Percentiles rank a stretch among this genome's conserved stretches.
Conservation (phyloP, 2,797 vertebrate genomes). For the Oreochromis grahami region DNA sequence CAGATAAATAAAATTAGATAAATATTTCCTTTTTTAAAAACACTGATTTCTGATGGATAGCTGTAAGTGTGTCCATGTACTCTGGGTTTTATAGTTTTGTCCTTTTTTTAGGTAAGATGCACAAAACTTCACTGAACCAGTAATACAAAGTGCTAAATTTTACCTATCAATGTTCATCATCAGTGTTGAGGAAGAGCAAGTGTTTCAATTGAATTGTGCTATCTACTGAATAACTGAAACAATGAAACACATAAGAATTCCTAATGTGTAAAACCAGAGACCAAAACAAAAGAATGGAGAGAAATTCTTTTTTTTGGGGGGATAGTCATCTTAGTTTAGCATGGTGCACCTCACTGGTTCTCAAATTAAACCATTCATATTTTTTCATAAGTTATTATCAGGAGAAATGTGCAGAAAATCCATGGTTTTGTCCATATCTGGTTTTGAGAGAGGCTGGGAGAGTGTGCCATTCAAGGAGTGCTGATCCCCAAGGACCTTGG, state of each 20-base stretch:
- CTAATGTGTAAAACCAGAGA: background rate
- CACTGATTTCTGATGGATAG: background rate
- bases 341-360: background rate
- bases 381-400: background rate
- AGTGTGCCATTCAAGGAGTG: constrained; percentile 30
- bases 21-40: background rate
- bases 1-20: background rate
- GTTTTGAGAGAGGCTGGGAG: constrained; percentile 19
- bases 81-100: background rate
- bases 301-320: background rate
- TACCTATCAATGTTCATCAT: background rate
- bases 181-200: background rate
- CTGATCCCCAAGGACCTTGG: constrained; percentile 42
- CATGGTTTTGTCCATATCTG: constrained; percentile 36
- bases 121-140: constrained; percentile 30
- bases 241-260: background rate
- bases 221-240: background rate
- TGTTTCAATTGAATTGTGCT: background rate
- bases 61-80: background rate
- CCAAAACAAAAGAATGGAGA: background rate
- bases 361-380: background rate
- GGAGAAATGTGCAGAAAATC: constrained; percentile 12
- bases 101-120: constrained; percentile 33
- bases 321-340: background rate
- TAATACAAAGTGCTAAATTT: background rate